Conservation (phyloP, 2,113 vertebrate genomes). For the Ploceus nigricollis region DNA sequence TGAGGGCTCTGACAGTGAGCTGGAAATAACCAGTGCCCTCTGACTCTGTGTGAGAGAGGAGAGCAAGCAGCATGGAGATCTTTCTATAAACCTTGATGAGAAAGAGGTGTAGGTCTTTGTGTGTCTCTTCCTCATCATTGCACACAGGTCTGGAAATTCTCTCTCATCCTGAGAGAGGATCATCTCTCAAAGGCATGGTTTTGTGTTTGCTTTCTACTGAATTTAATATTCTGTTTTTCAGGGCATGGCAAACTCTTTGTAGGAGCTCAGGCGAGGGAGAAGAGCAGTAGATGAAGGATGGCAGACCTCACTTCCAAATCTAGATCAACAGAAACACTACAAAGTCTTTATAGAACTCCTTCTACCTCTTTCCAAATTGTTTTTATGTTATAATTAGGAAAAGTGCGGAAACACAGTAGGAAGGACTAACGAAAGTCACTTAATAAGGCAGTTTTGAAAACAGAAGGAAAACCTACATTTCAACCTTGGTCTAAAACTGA, state of each 20-base stretch:
- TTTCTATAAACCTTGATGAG: background rate
- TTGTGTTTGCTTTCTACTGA: background rate
- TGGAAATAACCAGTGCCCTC: background rate
- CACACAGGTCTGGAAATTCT: background rate
- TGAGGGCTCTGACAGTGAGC: background rate
- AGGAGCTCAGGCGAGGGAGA: background rate
- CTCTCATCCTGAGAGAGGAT: background rate
- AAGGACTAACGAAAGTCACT: rapidly evolving
- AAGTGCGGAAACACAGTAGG: background rate
- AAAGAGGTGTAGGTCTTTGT: background rate
- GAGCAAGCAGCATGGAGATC: background rate
- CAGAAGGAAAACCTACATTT: background rate
- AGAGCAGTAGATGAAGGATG: background rate
- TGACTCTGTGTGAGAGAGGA: rapidly evolving
- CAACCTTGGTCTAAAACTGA: background rate
- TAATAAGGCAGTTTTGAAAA: background rate
- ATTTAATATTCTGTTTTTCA: background rate
- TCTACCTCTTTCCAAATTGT: background rate
- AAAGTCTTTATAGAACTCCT: background rate
- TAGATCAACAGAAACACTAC: background rate
- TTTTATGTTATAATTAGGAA: background rate
- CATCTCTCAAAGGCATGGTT: background rate
- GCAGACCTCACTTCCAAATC: background rate
- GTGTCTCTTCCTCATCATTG: rapidly evolving
- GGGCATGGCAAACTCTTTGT: background rate